A percentile compares a stretch with the other conserved stretches of the same genome.
Conservation (phyloP, 2,888 invertebrate genomes). For the Synergus umbraculus region DNA sequence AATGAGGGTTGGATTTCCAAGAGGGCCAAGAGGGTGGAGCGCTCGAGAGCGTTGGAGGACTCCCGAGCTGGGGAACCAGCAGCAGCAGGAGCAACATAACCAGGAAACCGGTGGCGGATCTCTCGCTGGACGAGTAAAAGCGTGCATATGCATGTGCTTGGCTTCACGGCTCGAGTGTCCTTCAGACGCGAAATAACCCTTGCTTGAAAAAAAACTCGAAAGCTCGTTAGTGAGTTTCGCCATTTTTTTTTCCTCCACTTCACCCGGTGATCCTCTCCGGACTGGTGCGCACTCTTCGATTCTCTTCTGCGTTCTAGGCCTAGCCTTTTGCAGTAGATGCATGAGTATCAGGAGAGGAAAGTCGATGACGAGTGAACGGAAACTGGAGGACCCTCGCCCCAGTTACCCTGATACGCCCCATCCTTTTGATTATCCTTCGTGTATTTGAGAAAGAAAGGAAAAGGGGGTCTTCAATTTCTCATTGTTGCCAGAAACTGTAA, state of each 20-base stretch:
- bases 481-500: constrained; percentile 8
- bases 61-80: constrained; percentile 61
- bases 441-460: constrained; percentile 2
- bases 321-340: constrained; percentile 16
- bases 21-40: constrained; percentile 66
- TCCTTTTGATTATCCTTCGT: constrained; percentile 30
- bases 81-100: constrained; percentile 51
- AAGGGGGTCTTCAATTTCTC: not conserved
- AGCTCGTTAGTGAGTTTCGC: constrained; percentile 74
- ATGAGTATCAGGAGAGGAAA: not conserved
- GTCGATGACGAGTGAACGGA: constrained; percentile 32
- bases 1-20: constrained; percentile 53
- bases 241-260: constrained; percentile 61
- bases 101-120: constrained; percentile 54
- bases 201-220: constrained; percentile 65
- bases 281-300: constrained; percentile 45
- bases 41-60: constrained; percentile 68
- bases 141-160: constrained; percentile 61
- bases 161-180: constrained; percentile 66
- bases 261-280: constrained; percentile 57
- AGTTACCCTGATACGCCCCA: constrained; percentile 37
- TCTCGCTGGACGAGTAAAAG: constrained; percentile 54
- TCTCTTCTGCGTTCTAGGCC: constrained; percentile 21
- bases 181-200: constrained; percentile 61
- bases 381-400: constrained; percentile 38